These are phyloP conservation scores for Chaitophorus viminalis DNA, from an alignment of 2,888 invertebrate species.

Conservation along the genomic window DNA sequence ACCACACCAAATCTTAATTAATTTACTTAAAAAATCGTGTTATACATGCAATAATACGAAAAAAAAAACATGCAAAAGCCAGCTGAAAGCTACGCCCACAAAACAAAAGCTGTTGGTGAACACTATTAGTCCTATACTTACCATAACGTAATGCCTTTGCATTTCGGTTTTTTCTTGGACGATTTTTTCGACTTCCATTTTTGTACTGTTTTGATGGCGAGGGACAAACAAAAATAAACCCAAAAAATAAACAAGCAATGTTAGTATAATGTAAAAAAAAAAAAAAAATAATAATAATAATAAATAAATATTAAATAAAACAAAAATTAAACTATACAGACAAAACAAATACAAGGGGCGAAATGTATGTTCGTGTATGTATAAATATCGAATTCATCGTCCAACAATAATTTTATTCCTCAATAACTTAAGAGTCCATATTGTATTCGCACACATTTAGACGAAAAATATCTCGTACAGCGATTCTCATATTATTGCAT, in stretches of 20 bases:
- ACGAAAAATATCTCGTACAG: background rate
- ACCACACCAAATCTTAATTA: background rate
- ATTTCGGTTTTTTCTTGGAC: constrained; percentile 88
- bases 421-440: background rate
- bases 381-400: constrained; percentile 20
- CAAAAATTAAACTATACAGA: constrained; percentile 47
- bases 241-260: constrained; percentile 64
- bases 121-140: constrained; percentile 69
- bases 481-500: background rate
- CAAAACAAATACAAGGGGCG: constrained; percentile 17
- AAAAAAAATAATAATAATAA: constrained; percentile 66
- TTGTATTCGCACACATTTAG: too few relatives aligned
- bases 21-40: background rate
- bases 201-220: constrained; percentile 67
- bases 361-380: background rate
- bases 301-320: constrained; percentile 64
- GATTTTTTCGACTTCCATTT: constrained; percentile 87
- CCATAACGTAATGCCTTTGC: constrained; percentile 90
- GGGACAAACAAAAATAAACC: constrained; percentile 64
- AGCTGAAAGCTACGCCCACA: constrained; percentile 36
- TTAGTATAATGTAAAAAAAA: constrained; percentile 64
- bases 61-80: constrained; percentile 41
- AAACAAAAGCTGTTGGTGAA: constrained; percentile 45
- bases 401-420: background rate
- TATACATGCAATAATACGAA: constrained; percentile 19